Evolutionary conservation across 2,113 vertebrate genomes (phyloP).

Genomic region (Nicator chloris): DNA sequence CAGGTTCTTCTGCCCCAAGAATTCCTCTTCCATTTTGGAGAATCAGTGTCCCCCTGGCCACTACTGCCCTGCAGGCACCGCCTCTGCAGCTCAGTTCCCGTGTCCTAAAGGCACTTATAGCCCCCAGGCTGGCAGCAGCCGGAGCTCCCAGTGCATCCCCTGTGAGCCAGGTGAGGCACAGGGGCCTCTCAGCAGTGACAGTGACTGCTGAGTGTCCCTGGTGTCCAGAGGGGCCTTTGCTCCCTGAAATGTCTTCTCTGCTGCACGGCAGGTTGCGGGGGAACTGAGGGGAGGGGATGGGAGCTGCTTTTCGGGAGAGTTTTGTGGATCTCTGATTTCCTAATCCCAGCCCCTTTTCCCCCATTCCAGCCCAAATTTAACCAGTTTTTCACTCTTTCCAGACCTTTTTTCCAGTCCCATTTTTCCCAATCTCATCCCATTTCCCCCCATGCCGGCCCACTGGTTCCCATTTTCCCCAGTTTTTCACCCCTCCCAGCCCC

Average conservation of each 20-base stretch:
- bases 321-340: neutral
- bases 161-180: constrained; percentile 82
- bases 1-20: constrained; percentile 85
- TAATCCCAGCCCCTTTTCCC: neutral
- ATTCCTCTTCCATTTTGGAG: constrained; percentile 67
- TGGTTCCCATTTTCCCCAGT: too few relatives aligned
- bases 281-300: neutral
- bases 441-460: neutral
- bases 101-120: constrained; percentile 86
- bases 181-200: neutral
- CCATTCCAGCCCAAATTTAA: neutral
- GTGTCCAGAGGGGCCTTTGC: too few relatives aligned
- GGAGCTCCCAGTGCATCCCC: constrained; percentile 73
- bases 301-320: neutral
- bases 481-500: too few relatives aligned
- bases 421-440: neutral
- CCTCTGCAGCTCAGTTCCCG: constrained; percentile 79
- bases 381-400: neutral
- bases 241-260: neutral
- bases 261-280: neutral
- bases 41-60: constrained; percentile 80
- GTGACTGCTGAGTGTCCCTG: rapidly evolving
- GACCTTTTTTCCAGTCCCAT: neutral
- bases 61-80: constrained; percentile 81
- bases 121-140: constrained; percentile 64